Percentiles rank a stretch among this genome's conserved stretches.
phyloP scores from a whole-genome alignment of 2,888 invertebrate species.

The Lithophane ornitopus region DNA sequence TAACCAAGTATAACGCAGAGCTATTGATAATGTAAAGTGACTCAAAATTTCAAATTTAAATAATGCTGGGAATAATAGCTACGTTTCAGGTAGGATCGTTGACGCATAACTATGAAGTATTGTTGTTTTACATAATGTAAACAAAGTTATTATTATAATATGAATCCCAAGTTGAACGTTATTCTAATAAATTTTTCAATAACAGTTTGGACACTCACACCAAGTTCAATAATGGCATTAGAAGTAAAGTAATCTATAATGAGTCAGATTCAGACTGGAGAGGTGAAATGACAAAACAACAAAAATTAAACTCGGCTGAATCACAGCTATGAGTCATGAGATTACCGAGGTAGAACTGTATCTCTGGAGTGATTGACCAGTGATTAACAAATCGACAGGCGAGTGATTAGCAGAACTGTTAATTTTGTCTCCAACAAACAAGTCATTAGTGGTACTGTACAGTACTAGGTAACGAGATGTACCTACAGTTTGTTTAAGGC shows the following conservation, averaged over 20 bases:
- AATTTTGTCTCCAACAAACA: conserved; percentile 78
- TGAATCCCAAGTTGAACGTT: conserved; percentile 32
- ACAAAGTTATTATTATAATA: conserved; percentile 43
- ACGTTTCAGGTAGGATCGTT: conserved; percentile 30
- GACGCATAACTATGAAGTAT: conserved; percentile 33
- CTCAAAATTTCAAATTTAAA: conserved; percentile 26
- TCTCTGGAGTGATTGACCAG: conserved; percentile 72
- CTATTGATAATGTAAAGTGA: conserved; percentile 23
- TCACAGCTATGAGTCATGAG: conserved; percentile 70
- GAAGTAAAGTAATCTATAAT: conserved; percentile 42
- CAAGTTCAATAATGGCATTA: conserved; percentile 50
- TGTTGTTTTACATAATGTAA: conserved; percentile 28
- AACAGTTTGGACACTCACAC: conserved; percentile 58
- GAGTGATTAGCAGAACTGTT: conserved; percentile 69
- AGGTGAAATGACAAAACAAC: conserved; percentile 73
- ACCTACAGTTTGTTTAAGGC: conserved; percentile 61
- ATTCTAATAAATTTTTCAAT: conserved; percentile 44
- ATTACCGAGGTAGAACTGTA: conserved; percentile 57
- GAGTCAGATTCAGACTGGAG: conserved; percentile 73
- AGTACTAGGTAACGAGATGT: conserved; percentile 61
- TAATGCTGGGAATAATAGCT: conserved; percentile 7
- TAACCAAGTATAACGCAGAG: conserved; percentile 3
- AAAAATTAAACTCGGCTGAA: conserved; percentile 70
- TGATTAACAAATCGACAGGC: conserved; percentile 72
- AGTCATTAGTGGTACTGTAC: conserved; percentile 76